Evolutionary conservation across 2,888 invertebrate species (phyloP).

Genomic region (Gerris lacustris): DNA sequence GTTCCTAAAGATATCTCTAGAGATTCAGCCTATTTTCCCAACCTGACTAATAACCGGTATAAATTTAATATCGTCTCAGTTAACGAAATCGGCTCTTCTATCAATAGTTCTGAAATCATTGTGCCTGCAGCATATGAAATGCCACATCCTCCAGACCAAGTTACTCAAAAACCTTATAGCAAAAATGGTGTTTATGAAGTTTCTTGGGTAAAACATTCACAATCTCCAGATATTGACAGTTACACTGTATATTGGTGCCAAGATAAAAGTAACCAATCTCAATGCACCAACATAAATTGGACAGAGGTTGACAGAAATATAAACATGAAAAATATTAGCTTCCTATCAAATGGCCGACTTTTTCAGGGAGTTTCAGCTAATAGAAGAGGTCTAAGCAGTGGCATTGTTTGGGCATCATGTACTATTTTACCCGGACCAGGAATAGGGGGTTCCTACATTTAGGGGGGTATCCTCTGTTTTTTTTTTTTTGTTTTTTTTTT

Average conservation of each 20-base stretch:
- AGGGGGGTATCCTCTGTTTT: too few species aligned
- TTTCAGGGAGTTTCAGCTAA: conserved; percentile 73
- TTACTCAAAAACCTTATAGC: conserved; percentile 60
- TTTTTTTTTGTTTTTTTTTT: too few species aligned
- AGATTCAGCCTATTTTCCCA: conserved; percentile 20
- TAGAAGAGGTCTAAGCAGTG: conserved; percentile 54
- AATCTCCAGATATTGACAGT: conserved; percentile 37
- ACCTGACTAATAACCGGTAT: conserved; percentile 15
- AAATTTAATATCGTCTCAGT: conserved; percentile 17
- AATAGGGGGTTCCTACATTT: conserved; percentile 31
- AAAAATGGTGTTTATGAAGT: conserved; percentile 55
- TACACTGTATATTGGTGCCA: conserved; percentile 76
- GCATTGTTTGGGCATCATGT: conserved; percentile 75
- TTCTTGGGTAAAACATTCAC: conserved; percentile 53
- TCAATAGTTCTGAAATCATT: neutral
- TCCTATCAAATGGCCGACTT: conserved; percentile 44
- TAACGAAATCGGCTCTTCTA: conserved; percentile 33
- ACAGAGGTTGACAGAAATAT: conserved; percentile 42
- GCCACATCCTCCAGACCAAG: conserved; percentile 44
- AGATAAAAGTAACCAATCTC: conserved; percentile 44
- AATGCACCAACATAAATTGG: conserved; percentile 50
- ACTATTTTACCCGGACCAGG: conserved; percentile 47
- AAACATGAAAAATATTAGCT: conserved; percentile 44
- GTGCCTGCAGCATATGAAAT: neutral
- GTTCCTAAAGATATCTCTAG: neutral